Evolutionary conservation across 2,113 vertebrate genomes (phyloP).

Genomic region (Tor tambroides): DNA sequence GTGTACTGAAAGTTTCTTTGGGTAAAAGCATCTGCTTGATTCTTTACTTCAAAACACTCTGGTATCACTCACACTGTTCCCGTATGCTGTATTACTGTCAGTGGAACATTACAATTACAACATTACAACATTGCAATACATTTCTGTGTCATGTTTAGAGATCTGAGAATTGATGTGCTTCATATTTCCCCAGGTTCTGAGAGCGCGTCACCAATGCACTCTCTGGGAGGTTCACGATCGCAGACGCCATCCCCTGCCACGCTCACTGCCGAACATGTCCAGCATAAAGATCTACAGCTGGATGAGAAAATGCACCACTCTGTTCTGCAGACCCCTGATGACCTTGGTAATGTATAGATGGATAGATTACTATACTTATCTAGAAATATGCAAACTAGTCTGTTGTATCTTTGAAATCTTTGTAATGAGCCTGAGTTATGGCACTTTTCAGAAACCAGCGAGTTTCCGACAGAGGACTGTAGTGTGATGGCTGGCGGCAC

Average conservation of each 20-base stretch:
- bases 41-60: background rate
- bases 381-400: background rate
- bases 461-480: slow-evolving; percentile 94
- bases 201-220: slow-evolving; percentile 92
- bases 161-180: slow-evolving; percentile 3
- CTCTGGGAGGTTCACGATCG: slow-evolving; percentile 89
- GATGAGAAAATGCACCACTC: slow-evolving; percentile 98
- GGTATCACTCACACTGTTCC: background rate
- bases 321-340: slow-evolving; percentile 95
- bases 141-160: background rate
- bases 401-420: background rate
- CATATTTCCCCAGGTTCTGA: slow-evolving; percentile 84
- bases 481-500: slow-evolving; percentile 98
- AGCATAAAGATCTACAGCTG: slow-evolving; percentile 91
- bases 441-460: slow-evolving; percentile 86
- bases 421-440: background rate
- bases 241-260: slow-evolving; percentile 96
- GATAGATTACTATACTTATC: background rate
- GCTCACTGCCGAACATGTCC: slow-evolving; percentile 85
- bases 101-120: background rate
- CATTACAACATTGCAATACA: background rate
- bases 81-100: background rate
- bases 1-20: too few species aligned
- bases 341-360: slow-evolving; percentile 81
- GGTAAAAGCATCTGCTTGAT: background rate